Base-by-base conservation (phyloP, 2,888 invertebrate genomes). In the Xestoiulus laeticollis region DNA sequence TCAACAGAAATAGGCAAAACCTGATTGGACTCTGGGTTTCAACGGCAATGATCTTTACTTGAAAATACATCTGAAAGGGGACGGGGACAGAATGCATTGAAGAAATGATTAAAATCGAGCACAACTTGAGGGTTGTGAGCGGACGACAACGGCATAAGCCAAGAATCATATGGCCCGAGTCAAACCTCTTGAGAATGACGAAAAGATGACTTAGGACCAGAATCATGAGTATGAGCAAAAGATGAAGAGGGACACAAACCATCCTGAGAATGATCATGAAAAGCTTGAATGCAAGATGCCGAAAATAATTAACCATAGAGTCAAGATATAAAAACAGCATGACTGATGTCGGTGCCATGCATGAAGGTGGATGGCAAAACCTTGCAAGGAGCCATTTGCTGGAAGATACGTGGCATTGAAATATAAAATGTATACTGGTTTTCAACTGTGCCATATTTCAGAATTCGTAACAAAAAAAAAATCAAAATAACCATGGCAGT, bases 91-190 rank as follows among this genome's bases (percentile, higher is more conserved):
- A 59, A 59, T 59, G 59, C 59, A 22, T 22, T 59, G n/a, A 59
- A 59, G 59, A 59, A 59, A n/a, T 59, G 59, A 59, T 59, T 59
- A n/a, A 59, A n/a, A 59, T n/a, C n/a, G 19, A 59, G 59, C 59
- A 6, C n/a, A n/a, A 59, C 59, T 59, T 59, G 59, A 59, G 22
- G 22, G 3, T 6, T n/a, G n/a, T n/a, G 22, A 59, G 16, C n/a
- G 59, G 22, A 22, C n/a, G 19, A n/a, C 19, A 59, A 59, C 4
- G n/a, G n/a, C n/a, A 8, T n/a, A 19, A 8, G 59, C n/a, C 59
- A 59, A 8, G n/a, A 59, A 59, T n/a, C 22, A n/a, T n/a, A n/a
- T n/a, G n/a, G n/a, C n/a, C n/a, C n/a, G n/a, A n/a, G n/a, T n/a
- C n/a, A n/a, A n/a, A n/a, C n/a, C n/a, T n/a, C n/a, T n/a, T 59